phyloP scores from a whole-genome alignment of 1,140 invertebrate species.

The Cardiocondyla obscurior region DNA sequence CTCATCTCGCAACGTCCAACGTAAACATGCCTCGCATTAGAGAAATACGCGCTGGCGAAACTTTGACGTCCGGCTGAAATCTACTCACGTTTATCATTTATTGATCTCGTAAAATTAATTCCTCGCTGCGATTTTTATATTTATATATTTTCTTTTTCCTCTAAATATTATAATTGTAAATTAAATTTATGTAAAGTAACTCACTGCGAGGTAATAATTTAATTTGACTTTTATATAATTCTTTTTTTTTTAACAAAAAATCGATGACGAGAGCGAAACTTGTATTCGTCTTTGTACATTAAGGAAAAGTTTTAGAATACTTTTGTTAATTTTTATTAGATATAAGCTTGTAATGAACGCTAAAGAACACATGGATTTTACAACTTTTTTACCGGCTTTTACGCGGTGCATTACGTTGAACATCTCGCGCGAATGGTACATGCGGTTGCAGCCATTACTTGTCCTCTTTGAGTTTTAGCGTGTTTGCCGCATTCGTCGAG shows the following conservation, averaged over 20 bases:
- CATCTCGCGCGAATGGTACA: background rate
- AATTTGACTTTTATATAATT: background rate
- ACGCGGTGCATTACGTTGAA: constrained; percentile 2
- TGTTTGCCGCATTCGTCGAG: background rate
- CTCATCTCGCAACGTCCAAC: background rate
- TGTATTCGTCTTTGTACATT: background rate
- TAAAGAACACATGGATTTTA: constrained; percentile 31
- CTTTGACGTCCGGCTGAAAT: background rate
- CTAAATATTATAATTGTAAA: background rate
- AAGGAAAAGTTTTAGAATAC: background rate
- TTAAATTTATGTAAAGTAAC: background rate
- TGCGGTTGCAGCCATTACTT: constrained; percentile 2
- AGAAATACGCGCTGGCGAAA: background rate
- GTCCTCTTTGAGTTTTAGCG: constrained; percentile 4
- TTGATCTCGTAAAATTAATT: background rate
- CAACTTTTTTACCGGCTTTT: background rate
- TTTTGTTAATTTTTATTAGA: constrained; percentile 27
- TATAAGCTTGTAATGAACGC: background rate
- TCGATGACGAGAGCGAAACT: background rate
- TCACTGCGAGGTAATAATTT: background rate
- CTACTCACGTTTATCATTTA: background rate
- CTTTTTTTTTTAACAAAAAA: background rate
- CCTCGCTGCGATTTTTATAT: background rate
- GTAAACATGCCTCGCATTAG: background rate
- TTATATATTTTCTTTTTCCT: background rate